Base-by-base conservation (phyloP, 2,888 invertebrate species). In the Trichogramma evanescens region DNA sequence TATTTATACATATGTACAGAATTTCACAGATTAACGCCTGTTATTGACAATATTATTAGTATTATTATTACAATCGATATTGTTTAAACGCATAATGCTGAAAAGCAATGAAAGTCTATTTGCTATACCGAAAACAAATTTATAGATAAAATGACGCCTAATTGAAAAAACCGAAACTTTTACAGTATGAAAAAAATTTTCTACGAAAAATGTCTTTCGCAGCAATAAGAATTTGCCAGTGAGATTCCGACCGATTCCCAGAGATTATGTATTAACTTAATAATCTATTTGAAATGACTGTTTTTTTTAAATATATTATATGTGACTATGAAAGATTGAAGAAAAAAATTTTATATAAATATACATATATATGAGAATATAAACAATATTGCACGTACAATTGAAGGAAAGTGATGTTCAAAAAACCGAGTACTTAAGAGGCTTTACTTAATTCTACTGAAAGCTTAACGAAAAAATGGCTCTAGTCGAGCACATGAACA, bases 301-400 rank as follows among this genome's bases (percentile, higher is more conserved):
- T 48, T 48, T 13, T 48, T 13, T 13, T 13, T 13, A 10, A 48
- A 48, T 48, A 26, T 26, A 26, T 48, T 48, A 48, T 66, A 58
- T 53, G 63, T 58, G 63, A 57, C 56, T n/a, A 46, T 13, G 13
- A 48, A 13, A 48, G 10, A 48, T 48, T 64, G 65, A 60, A 43
- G 9, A 54, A 52, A 58, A 44, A 38, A 45, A 49, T 52, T 53
- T 50, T 60, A 62, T 60, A 56, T 49, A 41, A 63, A 42, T 66
- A 57, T 59, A 65, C 55, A 43, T 41, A 59, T 56, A 59, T 58
- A 61, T 61, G 56, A 61, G 54, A 40, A 38, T 60, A 49, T 50
- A 38, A 58, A 57, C n/a, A 26, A 56, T 43, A 50, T 50, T 56
- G 39, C 26, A 26, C 26, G 26, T 26, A 26, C 26, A 26, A 26